Evolutionary conservation across 2,797 vertebrate genomes (phyloP).

Genomic region (Chaenodraco wilsoni): DNA sequence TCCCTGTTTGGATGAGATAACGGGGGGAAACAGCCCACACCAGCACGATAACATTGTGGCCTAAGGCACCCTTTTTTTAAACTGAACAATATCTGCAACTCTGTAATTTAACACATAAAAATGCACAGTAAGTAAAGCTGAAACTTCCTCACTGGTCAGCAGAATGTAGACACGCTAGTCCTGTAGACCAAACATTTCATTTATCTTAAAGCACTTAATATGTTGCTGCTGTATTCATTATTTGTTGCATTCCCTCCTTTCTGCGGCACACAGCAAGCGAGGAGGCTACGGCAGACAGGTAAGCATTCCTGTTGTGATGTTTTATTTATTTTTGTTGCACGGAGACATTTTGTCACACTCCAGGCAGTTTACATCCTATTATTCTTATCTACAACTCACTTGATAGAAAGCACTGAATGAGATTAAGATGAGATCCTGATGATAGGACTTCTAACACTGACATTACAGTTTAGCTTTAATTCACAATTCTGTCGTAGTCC

Average conservation of each 20-base stretch:
- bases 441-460: conserved; percentile 59
- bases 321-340: conserved; percentile 54
- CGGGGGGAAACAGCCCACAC: conserved; percentile 13
- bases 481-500: conserved; percentile 36
- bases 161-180: conserved; percentile 49
- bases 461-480: conserved; percentile 56
- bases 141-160: conserved; percentile 68
- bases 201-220: conserved; percentile 54
- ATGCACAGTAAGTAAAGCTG: conserved; percentile 75
- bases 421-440: conserved; percentile 63
- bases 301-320: conserved; percentile 59
- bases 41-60: conserved; percentile 61
- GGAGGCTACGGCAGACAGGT: conserved; percentile 78
- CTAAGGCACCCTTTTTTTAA: conserved; percentile 43
- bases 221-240: conserved; percentile 65
- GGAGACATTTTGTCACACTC: conserved; percentile 51
- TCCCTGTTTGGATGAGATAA: conserved; percentile 62
- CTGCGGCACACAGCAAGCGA: conserved; percentile 66
- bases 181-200: conserved; percentile 54
- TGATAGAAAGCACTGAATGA: conserved; percentile 70
- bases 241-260: conserved; percentile 56
- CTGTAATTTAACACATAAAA: conserved; percentile 66
- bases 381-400: conserved; percentile 75
- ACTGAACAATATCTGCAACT: conserved; percentile 59
- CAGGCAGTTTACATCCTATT: conserved; percentile 62